Percentiles rank a stretch among this genome's conserved stretches.
phyloP scores from a whole-genome alignment of 2,888 invertebrate genomes.

The Drosophila pseudotakahashii region DNA sequence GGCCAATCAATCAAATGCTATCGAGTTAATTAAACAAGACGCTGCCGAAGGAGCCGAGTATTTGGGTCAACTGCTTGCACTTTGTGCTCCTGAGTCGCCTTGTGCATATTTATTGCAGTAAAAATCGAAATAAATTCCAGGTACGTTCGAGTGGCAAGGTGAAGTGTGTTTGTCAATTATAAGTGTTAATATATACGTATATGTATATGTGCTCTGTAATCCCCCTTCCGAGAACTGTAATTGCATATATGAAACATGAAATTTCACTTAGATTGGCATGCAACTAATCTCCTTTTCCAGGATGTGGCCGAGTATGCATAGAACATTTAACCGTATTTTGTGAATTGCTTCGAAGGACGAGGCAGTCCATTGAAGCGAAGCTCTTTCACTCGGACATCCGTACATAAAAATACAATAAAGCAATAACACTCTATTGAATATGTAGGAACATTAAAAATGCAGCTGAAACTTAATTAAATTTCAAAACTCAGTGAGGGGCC shows the following conservation, averaged over 20 bases:
- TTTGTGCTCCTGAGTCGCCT: background rate
- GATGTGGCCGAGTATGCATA: background rate
- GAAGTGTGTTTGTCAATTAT: conserved; percentile 26
- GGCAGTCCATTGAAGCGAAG: conserved; percentile 4
- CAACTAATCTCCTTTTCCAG: conserved; percentile 17
- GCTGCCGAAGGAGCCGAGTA: conserved; percentile 17
- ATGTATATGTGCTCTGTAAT: background rate
- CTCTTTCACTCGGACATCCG: conserved; percentile 7
- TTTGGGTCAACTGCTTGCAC: conserved; percentile 22
- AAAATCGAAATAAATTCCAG: conserved; percentile 34
- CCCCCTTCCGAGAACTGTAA: conserved; percentile 20
- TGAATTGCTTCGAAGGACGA: conserved; percentile 14
- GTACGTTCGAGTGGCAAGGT: conserved; percentile 6
- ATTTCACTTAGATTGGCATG: conserved; percentile 53
- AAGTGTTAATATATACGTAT: conserved; percentile 5
- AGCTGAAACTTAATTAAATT: conserved; percentile 38
- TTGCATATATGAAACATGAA: conserved; percentile 46
- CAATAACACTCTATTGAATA: conserved; percentile 7
- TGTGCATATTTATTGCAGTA: conserved; percentile 29
- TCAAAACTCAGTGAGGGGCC: conserved; percentile 11
- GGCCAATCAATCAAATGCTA: conserved; percentile 42
- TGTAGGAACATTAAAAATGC: conserved; percentile 30
- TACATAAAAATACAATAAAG: conserved; percentile 9
- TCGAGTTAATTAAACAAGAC: conserved; percentile 34
- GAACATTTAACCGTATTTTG: conserved; percentile 11